A percentile compares a stretch with the other conserved stretches of the same genome.
Conservation (phyloP, 2,113 vertebrate species). For the Parotia lawesii region DNA sequence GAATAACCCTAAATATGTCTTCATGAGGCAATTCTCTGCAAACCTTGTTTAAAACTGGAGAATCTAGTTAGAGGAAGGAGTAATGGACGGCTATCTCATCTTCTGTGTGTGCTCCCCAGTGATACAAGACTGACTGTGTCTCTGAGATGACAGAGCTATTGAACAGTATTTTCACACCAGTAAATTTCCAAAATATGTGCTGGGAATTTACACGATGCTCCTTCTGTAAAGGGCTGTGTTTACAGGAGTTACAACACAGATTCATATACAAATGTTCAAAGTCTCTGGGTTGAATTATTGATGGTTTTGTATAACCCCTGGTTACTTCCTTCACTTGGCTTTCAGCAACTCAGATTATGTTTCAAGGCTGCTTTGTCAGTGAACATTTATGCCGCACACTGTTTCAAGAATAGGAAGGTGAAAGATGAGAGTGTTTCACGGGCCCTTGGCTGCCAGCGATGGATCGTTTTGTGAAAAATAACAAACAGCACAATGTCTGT, state of each 20-base stretch:
- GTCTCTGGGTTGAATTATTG: not conserved
- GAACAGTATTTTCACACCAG: not conserved
- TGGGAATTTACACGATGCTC: not conserved
- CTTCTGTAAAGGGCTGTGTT: not conserved
- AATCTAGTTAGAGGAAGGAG: not conserved
- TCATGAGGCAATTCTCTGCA: not conserved
- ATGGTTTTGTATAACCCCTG: fast-evolving
- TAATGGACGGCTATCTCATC: not conserved
- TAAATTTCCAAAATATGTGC: not conserved
- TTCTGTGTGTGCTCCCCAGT: not conserved
- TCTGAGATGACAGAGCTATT: not conserved
- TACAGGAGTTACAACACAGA: not conserved
- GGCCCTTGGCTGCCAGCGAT: not conserved
- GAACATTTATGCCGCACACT: not conserved
- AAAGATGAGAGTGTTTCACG: not conserved
- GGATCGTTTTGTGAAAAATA: not conserved
- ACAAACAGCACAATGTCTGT: not conserved
- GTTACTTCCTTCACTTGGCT: not conserved
- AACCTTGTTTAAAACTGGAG: not conserved
- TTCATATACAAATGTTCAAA: not conserved
- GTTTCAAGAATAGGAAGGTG: not conserved
- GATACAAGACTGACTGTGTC: no score
- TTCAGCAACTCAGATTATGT: not conserved
- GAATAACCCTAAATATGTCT: not conserved
- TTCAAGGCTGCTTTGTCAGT: not conserved